Base-by-base conservation (phyloP, 2,888 invertebrate genomes). In the Quadroppia sp. region DNA sequence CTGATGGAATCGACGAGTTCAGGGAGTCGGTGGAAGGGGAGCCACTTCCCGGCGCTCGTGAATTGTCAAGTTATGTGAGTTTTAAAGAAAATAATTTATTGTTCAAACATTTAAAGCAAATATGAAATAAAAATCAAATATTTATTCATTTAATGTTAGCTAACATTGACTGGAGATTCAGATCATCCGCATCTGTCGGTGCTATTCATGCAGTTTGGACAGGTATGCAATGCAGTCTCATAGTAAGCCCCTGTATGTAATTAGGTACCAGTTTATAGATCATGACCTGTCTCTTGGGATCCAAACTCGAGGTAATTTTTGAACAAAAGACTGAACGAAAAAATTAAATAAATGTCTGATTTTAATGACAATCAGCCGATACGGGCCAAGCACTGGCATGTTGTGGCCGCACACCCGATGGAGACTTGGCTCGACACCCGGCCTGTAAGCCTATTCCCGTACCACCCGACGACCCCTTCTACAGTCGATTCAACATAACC, bases 231-330 rank as follows among this genome's bases (percentile, higher is more conserved):
- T 32, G n/a, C n/a, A 32, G 1, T n/a, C n/a, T n/a, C n/a, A n/a
- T n/a, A n/a, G n/a, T n/a, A n/a, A n/a, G n/a, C n/a, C n/a, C n/a
- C n/a, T n/a, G n/a, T n/a, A n/a, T n/a, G 59, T n/a, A 30, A 59
- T 30, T 72, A 30, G 9, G 7, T 25, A 53, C 28, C 25, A 96
- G 82, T 84, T 97, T 80, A 82, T 96, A 23, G 96, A 96, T 82
- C 96, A 97, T 83, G 96, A 96, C 82, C 86, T 96, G 72, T 94
- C 95, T 0, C 89, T 94, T 87, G 94, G 94, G 0, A 95, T 94
- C 17, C 76, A 76, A 42, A 79, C 77, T 75, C 64, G 74, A 45
- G 71, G 74, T 36, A 56, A 40, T 40, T 13, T 9, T 11, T 61
- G 9, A 23, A 28, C 11, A 61, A 23, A 9, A 30, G 11, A 23